Base-by-base conservation (phyloP, 1,140 invertebrate genomes). In the Drosophila lacteicornis region DNA sequence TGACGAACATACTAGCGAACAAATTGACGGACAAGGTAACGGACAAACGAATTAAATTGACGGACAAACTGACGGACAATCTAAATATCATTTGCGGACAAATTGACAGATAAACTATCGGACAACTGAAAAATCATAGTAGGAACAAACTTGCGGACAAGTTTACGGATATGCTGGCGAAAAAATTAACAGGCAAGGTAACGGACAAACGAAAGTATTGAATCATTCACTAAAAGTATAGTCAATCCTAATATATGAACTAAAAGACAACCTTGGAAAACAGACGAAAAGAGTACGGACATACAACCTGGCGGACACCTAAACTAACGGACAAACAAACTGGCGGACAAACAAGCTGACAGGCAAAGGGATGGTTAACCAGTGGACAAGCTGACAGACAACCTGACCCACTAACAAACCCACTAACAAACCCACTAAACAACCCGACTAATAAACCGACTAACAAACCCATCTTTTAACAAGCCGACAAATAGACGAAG, bases 281-380 rank as follows among this genome's bases (percentile, higher is more conserved):
- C 9, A 11, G 19, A 22, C 19, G 19, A 2, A 15, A 38, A 12
- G 4, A 3, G 0, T 3, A 25, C 22, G 22, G 5, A 11, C 6
- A n/a, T 11, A 38, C 2, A 55, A 55, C 5, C 36, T 36, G 42
- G 40, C 25, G 40, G 9, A 12, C 19, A 25, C n/a, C 13, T 22
- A 25, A 49, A 27, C 47, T n/a, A 5, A 25, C 22, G 22, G 22
- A 12, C 12, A 15, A 9, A 25, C 40, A 42, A 19, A 50, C 25
- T 42, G 15, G 3, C 15, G 17, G 36, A 25, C 11, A 12, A 30
- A 53, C 4, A 19, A 46, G 19, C 43, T 33, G 27, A 59, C 42
- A n/a, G 57, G 57, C 46, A 47, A 46, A 65, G 53, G 53, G 13
- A 43, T 45, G 43, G 47, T 6, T 36, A 36, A 45, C 9, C 27